Evolutionary conservation across 2,888 invertebrate genomes (phyloP).

Genomic region (Nipponacmea schrenckii): DNA sequence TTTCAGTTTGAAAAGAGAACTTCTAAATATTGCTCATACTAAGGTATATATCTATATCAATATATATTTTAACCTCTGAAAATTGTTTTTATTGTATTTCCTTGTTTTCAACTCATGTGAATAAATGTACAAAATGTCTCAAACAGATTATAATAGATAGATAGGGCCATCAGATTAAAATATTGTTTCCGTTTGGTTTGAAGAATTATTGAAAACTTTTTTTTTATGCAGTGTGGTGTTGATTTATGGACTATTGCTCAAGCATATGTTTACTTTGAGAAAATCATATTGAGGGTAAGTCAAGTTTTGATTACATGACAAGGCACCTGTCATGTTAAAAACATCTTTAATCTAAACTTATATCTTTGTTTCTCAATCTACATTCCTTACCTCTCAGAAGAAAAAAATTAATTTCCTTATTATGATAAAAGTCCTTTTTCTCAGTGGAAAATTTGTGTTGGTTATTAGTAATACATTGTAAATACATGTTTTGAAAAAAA

Average conservation of each 20-base stretch:
- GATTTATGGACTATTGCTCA: conserved; percentile 94
- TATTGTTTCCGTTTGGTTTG: background rate
- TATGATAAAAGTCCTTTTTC: too few relatives aligned
- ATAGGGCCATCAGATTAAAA: background rate
- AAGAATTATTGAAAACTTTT: background rate
- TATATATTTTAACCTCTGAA: too few relatives aligned
- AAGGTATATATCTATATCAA: conserved; percentile 46
- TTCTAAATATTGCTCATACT: conserved; percentile 71
- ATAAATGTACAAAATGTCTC: background rate
- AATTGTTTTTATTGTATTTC: too few relatives aligned
- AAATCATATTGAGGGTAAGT: conserved; percentile 85
- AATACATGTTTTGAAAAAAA: background rate
- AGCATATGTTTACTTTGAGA: conserved; percentile 98
- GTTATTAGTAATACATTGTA: too few relatives aligned
- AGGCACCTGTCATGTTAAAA: too few relatives aligned
- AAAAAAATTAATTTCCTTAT: too few relatives aligned
- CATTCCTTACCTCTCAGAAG: too few relatives aligned
- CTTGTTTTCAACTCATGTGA: too few relatives aligned
- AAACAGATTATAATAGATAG: background rate
- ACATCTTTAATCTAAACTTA: too few relatives aligned
- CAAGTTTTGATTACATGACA: conserved; percentile 11
- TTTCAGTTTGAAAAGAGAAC: conserved; percentile 90
- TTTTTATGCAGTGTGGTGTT: conserved; percentile 73
- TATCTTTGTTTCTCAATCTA: too few relatives aligned
- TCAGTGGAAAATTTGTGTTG: too few relatives aligned